Evolutionary conservation across 2,113 vertebrate genomes (phyloP).

Genomic region (Podarcis raffonei): DNA sequence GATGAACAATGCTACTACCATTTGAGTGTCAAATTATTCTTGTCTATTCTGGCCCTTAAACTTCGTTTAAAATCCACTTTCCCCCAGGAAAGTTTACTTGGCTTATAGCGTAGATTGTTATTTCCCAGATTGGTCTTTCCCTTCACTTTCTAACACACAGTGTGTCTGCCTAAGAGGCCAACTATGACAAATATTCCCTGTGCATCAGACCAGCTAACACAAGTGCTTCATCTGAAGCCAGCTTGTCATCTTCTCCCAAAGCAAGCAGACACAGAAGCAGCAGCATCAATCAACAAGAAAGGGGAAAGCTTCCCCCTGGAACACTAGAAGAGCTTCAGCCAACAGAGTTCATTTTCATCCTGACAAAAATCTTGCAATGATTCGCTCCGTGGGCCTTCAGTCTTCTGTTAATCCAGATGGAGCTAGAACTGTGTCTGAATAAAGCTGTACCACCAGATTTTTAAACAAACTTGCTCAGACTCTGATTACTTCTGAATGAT

Average conservation of each 20-base stretch:
- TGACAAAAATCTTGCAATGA: neutral
- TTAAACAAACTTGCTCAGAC: neutral
- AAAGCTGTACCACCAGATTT: neutral
- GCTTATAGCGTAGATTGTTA: conserved; percentile 15
- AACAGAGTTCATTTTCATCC: conserved; percentile 32
- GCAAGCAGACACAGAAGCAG: neutral
- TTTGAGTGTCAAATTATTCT: neutral
- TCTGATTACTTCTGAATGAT: neutral
- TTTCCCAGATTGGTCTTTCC: conserved; percentile 17
- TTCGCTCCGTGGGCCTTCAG: neutral
- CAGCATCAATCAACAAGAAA: neutral
- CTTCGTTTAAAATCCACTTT: conserved; percentile 29
- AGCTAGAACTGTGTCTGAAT: conserved; percentile 21
- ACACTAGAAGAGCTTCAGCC: neutral
- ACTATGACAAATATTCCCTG: conserved; percentile 39
- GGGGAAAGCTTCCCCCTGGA: neutral
- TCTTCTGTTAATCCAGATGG: neutral
- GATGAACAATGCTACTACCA: neutral
- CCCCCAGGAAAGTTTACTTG: conserved; percentile 3
- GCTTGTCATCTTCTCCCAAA: conserved; percentile 30
- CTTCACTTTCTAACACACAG: conserved; percentile 19
- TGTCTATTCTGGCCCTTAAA: neutral
- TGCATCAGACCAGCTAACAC: conserved; percentile 34
- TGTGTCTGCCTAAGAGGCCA: conserved; percentile 22
- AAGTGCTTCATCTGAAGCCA: conserved; percentile 20